These are phyloP conservation scores for Baryphthengus martii DNA, from an alignment of 2,113 vertebrate genomes.

Conservation along the genomic window DNA sequence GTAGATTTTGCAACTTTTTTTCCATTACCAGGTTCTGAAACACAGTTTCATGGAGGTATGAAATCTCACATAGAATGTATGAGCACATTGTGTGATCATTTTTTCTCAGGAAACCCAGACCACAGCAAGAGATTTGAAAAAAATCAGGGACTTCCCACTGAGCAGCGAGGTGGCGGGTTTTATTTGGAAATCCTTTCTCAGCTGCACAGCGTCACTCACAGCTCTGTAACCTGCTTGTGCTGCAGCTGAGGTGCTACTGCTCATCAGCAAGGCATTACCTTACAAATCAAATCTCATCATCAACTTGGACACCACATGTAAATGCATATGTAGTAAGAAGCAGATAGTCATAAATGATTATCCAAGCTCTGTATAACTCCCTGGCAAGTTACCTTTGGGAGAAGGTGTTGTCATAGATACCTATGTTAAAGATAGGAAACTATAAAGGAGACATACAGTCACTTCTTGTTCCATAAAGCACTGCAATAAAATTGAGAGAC, in stretches of 20 bases:
- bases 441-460: background rate
- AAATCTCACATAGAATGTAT: background rate
- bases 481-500: background rate
- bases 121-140: background rate
- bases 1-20: background rate
- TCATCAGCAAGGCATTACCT: background rate
- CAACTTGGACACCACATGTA: background rate
- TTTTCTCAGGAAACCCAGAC: background rate
- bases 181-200: background rate
- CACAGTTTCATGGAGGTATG: background rate
- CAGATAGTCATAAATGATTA: background rate
- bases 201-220: background rate
- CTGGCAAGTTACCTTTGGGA: background rate
- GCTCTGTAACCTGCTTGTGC: background rate
- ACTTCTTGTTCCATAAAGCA: background rate
- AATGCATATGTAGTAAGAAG: background rate
- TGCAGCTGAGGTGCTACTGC: background rate
- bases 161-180: background rate
- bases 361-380: background rate
- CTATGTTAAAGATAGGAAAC: background rate
- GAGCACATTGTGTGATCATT: background rate
- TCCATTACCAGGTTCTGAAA: background rate
- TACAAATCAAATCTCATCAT: background rate
- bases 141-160: background rate
- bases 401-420: background rate